Evolutionary conservation across 1,140 invertebrate species (phyloP), one percentile per base, ranked within the genome.

Genomic region (Pemphigus obesinymphae): DNA sequence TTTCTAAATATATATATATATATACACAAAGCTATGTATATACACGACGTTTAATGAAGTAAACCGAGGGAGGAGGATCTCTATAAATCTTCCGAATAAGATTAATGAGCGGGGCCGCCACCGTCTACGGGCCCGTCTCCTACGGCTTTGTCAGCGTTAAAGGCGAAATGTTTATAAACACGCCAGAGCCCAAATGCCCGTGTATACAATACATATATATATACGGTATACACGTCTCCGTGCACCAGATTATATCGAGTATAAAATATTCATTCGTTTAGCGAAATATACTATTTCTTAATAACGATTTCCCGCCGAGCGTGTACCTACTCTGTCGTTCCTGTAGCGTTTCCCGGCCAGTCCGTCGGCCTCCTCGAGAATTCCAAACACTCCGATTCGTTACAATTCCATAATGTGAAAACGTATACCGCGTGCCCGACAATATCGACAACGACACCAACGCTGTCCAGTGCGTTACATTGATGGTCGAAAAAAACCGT

Each of bases 31-130:
- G 20, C 5, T 29, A n/a, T 45, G 13, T 45, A 45, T 45, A 63
- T 45, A 70, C 40, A 43, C 68, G 68, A 29, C 37, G 37, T 80
- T 80, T 43, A 80, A 80, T 63, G 76, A 80, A 80, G 50, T 80
- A 61, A n/a, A 63, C 53, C 29, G 55, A n/a, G 37, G 76, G 8
- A 80, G 53, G 53, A 80, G 76, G 55, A 80, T 80, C 53, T 63
- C 76, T 61, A 80, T 80, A 80, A 80, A 80, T 80, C 76, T 80
- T 80, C 55, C 76, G 55, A 80, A 80, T 80, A 80, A 80, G 53
- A 80, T 80, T 80, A 80, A 80, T 63, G 76, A 80, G 37, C 26
- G 37, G n/a, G n/a, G 50, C 73, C 48, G 50, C 43, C 15, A 6
- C 11, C 45, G 37, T 50, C 70, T 72, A 20, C 70, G 26, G 43